phyloP scores from a whole-genome alignment of 2,888 invertebrate species.

The Oscheius onirici region DNA sequence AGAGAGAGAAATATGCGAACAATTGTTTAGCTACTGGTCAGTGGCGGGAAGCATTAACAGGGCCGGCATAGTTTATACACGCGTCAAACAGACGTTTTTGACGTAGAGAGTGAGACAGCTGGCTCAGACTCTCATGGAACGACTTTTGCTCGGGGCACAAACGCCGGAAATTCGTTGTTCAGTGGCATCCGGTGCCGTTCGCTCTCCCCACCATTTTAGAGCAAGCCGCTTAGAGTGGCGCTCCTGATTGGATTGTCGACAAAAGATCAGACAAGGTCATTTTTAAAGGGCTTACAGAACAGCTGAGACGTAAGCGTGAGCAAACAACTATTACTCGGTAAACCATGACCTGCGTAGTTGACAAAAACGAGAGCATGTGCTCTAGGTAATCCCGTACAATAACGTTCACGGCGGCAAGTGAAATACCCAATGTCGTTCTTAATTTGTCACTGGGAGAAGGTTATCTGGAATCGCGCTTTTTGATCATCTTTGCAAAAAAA shows the following conservation, averaged over 20 bases:
- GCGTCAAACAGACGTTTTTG: slow-evolving; percentile 22
- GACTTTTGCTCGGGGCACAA: slow-evolving; percentile 12
- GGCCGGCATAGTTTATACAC: slow-evolving; percentile 12
- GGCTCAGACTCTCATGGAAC: slow-evolving; percentile 10
- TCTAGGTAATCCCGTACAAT: not conserved
- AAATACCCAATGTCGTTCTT: too few species aligned
- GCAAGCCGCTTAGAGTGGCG: not conserved
- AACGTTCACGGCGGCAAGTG: too few species aligned
- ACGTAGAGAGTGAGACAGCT: slow-evolving; percentile 8
- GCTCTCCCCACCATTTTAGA: not conserved
- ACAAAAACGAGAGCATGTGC: not conserved
- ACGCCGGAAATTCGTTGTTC: slow-evolving; percentile 5
- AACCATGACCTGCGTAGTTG: slow-evolving; percentile 12
- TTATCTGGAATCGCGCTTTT: too few species aligned
- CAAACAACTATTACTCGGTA: slow-evolving; percentile 15
- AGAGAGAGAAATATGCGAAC: slow-evolving; percentile 8
- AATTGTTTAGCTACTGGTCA: slow-evolving; percentile 7
- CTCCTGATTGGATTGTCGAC: not conserved
- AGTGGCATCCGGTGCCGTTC: not conserved
- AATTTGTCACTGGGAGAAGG: too few species aligned
- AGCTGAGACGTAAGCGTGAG: slow-evolving; percentile 8
- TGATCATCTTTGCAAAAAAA: too few species aligned
- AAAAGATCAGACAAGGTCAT: not conserved
- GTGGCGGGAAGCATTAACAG: slow-evolving; percentile 5
- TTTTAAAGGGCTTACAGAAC: slow-evolving; percentile 6